Percentiles rank a stretch among this genome's conserved stretches.
Conservation (phyloP, 2,113 vertebrate species). For the Calyptommatus sinebrachiatus region DNA sequence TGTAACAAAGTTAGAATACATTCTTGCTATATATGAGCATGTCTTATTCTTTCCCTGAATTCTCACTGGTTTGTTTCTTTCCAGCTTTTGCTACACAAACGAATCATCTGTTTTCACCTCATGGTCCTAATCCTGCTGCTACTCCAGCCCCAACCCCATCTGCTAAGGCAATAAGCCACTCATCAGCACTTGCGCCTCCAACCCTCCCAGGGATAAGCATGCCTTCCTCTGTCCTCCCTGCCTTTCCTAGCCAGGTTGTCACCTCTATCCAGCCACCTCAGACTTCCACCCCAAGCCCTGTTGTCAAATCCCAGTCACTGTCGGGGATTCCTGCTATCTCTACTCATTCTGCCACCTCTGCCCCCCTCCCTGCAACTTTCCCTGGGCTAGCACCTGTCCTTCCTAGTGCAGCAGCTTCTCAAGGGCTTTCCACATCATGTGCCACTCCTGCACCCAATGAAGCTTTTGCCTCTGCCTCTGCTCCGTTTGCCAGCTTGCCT, state of each 20-base stretch:
- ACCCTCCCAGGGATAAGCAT: conserved; percentile 67
- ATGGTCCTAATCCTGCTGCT: conserved; percentile 80
- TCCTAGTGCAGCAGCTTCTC: conserved; percentile 57
- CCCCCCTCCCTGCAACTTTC: conserved; percentile 82
- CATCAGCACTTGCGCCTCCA: conserved; percentile 66
- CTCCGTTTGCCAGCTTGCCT: conserved; percentile 72
- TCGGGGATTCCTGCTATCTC: conserved; percentile 61
- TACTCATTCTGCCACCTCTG: conserved; percentile 70
- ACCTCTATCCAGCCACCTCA: conserved; percentile 66
- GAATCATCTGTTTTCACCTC: conserved; percentile 86
- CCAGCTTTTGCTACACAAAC: conserved; percentile 85
- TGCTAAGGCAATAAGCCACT: conserved; percentile 73
- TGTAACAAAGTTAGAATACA: conserved; percentile 52
- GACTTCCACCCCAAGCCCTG: conserved; percentile 64
- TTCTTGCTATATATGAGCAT: conserved; percentile 60
- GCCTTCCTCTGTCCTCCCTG: conserved; percentile 65
- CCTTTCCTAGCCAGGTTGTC: conserved; percentile 72
- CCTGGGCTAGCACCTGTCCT: conserved; percentile 80
- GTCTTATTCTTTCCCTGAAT: conserved; percentile 59
- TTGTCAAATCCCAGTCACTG: conserved; percentile 73
- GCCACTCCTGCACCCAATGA: conserved; percentile 74
- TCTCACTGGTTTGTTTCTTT: conserved; percentile 67
- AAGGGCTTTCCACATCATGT: conserved; percentile 75
- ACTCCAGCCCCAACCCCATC: conserved; percentile 80
- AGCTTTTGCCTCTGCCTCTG: conserved; percentile 73